phyloP scores from a whole-genome alignment of 2,888 invertebrate genomes.

The Bombylius major region DNA sequence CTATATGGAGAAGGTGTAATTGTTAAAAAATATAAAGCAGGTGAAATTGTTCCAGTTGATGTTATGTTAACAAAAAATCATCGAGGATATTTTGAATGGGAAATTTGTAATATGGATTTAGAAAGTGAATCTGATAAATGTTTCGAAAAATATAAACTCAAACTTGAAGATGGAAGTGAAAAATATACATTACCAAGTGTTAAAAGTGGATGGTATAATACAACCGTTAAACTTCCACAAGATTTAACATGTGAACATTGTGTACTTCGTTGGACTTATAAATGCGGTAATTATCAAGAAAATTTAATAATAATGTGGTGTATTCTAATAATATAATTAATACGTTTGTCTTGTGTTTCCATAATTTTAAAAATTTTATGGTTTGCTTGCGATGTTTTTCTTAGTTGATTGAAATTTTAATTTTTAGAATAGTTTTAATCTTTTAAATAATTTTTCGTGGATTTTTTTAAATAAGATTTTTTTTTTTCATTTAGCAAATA shows the following conservation, averaged over 20 bases:
- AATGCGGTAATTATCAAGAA: slow-evolving; percentile 26
- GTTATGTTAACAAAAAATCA: slow-evolving; percentile 39
- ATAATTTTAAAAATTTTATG: no score
- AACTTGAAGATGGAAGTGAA: slow-evolving; percentile 24
- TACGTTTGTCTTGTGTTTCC: no score
- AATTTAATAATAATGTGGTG: no score
- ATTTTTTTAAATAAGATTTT: no score
- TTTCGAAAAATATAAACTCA: slow-evolving; percentile 33
- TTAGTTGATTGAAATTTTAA: no score
- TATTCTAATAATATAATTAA: no score
- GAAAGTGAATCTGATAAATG: slow-evolving; percentile 41
- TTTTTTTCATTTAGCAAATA: slow-evolving; percentile 15
- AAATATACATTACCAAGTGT: slow-evolving; percentile 18
- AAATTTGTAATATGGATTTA: slow-evolving; percentile 39
- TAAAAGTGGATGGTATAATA: slow-evolving; percentile 21
- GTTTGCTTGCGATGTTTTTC: no score
- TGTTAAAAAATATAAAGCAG: slow-evolving; percentile 31
- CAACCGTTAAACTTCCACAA: slow-evolving; percentile 32
- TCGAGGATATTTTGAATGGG: slow-evolving; percentile 38
- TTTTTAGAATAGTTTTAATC: no score
- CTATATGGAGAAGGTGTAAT: slow-evolving; percentile 39
- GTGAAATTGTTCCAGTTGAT: slow-evolving; percentile 24
- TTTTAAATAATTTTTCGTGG: no score
- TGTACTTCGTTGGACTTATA: slow-evolving; percentile 44
- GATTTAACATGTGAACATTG: slow-evolving; percentile 40